Base-by-base conservation (phyloP, 2,888 invertebrate species). In the Caenorhabditis macrosperma region DNA sequence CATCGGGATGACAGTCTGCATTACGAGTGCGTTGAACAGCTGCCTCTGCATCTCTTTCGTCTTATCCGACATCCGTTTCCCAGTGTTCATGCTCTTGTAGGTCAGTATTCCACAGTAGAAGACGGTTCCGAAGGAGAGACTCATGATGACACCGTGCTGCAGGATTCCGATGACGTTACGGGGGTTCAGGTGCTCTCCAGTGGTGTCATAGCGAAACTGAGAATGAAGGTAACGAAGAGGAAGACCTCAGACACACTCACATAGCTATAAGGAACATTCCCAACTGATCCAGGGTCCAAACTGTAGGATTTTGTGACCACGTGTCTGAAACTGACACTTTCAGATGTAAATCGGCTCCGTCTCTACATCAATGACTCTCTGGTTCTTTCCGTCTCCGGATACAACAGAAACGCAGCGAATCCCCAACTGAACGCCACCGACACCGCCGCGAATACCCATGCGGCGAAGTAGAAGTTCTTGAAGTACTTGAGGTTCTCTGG, bases 1-100 rank as follows among this genome's bases (percentile, higher is more conserved):
- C 1, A 66, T 48, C 5, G 80, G 80, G 20, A 76, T 76, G 9
- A 61, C 17, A 2, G 80, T 80, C 48, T 68, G 78, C 12, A 71
- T 17, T 3, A 74, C 66, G 4, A 74, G 30, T 1, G 74, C 74
- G 12, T 50, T 30, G 66, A 74, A 74, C 1, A 74, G 59, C 44
- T 74, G 64, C 17, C 50, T 59, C 30, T 74, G 74, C 6, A 74
- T 50, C 17, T 59, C 50, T 24, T 52, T 35, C 10, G 74, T 74
- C 33, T 28, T 48, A 20, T 50, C 59, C 0, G 74, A 74, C 9
- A 41, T 15, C 5, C 30, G 66, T 30, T 35, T 44, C 12, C 41
- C 17, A 4, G 30, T 20, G 17, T 30, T 52, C 5, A 72, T 63
- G 0, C n/a, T 63, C 22, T 22, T 17, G 24, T 46, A 26, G 28